phyloP scores from a whole-genome alignment of 2,888 invertebrate species.

The Eurytoma adleriae region DNA sequence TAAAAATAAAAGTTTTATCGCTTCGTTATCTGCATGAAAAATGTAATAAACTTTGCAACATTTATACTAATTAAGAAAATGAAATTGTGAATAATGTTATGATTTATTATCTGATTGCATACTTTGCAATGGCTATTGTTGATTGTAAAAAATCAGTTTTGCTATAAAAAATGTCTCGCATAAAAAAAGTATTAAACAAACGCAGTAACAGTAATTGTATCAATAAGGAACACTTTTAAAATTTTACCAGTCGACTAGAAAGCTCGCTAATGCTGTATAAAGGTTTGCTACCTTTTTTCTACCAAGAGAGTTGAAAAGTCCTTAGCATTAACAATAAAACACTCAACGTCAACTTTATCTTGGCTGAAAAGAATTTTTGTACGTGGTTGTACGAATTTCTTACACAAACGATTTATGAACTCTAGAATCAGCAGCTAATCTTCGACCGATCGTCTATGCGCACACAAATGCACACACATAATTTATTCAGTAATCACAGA shows the following conservation, averaged over 20 bases:
- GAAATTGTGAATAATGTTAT: slow-evolving; percentile 30
- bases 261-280: background rate
- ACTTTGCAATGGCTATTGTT: slow-evolving; percentile 18
- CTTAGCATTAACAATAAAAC: background rate
- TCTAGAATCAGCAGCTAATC: slow-evolving; percentile 45
- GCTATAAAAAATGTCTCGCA: background rate
- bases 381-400: slow-evolving; percentile 43
- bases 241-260: slow-evolving; percentile 22
- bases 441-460: slow-evolving; percentile 49
- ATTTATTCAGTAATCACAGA: slow-evolving; percentile 26
- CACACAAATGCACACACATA: slow-evolving; percentile 51
- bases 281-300: background rate
- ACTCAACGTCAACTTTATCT: background rate
- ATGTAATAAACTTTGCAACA: slow-evolving; percentile 36
- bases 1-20: slow-evolving; percentile 37
- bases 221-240: background rate
- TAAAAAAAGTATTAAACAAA: slow-evolving; percentile 10
- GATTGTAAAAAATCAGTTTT: background rate
- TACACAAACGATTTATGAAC: slow-evolving; percentile 58
- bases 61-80: slow-evolving; percentile 24
- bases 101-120: slow-evolving; percentile 17
- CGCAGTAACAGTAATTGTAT: slow-evolving; percentile 13
- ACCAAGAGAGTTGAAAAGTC: background rate
- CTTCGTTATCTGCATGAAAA: slow-evolving; percentile 30
- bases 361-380: background rate